Conservation (phyloP, 1,140 invertebrate species). For the Hycleus cichorii region DNA sequence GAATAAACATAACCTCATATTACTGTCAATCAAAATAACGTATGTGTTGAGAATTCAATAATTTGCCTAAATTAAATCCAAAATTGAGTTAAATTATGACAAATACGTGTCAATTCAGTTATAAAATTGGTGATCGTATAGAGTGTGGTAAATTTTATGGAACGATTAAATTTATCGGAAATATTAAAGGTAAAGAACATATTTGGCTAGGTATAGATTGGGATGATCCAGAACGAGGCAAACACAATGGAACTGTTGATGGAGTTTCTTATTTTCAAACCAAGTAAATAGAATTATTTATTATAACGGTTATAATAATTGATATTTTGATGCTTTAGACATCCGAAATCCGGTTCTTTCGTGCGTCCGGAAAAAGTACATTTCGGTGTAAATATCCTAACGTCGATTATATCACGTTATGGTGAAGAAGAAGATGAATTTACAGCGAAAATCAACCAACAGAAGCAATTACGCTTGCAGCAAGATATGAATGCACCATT, state of each 20-base stretch:
- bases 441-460: slow-evolving; percentile 49
- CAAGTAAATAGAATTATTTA: slow-evolving; percentile 43
- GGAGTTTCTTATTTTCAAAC: slow-evolving; percentile 76
- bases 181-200: slow-evolving; percentile 48
- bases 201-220: slow-evolving; percentile 89
- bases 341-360: slow-evolving; percentile 74
- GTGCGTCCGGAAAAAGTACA: slow-evolving; percentile 73
- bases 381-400: slow-evolving; percentile 58
- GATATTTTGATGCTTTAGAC: slow-evolving; percentile 32
- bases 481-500: slow-evolving; percentile 62
- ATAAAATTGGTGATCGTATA: slow-evolving; percentile 20
- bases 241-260: slow-evolving; percentile 82
- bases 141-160: too few relatives aligned
- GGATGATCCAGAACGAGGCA: slow-evolving; percentile 80
- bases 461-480: slow-evolving; percentile 45
- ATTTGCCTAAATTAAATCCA: too few relatives aligned
- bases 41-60: too few relatives aligned
- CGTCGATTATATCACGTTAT: slow-evolving; percentile 68
- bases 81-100: not conserved
- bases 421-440: slow-evolving; percentile 54
- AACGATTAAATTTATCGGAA: not conserved
- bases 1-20: too few relatives aligned
- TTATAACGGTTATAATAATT: slow-evolving; percentile 15
- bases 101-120: not conserved
- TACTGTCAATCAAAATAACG: too few relatives aligned